Percentiles rank a stretch among this genome's conserved stretches.
These are phyloP conservation scores for Myanophis thanlyinensis DNA, from an alignment of 2,113 vertebrate species.

Conservation along the genomic window DNA sequence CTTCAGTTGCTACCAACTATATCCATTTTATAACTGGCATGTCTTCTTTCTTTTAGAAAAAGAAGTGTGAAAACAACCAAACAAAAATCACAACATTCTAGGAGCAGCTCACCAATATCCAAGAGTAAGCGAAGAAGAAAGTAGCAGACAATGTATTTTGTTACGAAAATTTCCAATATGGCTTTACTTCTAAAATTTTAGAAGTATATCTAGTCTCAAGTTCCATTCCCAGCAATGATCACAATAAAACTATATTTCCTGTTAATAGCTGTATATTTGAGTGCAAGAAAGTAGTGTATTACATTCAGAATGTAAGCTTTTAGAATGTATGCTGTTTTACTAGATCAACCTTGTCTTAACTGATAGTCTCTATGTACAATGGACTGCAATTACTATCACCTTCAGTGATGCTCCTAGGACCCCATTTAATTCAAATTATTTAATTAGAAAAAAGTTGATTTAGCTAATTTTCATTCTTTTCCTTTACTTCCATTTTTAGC, in stretches of 20 bases:
- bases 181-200: neutral
- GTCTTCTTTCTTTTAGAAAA: slow-evolving; percentile 16
- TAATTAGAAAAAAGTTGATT: neutral
- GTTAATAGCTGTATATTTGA: neutral
- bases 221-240: neutral
- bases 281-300: neutral
- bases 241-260: neutral
- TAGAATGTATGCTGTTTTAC: neutral
- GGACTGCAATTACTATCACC: neutral
- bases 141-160: slow-evolving; percentile 7
- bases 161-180: neutral
- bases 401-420: neutral
- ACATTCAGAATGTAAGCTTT: neutral
- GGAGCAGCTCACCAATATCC: neutral
- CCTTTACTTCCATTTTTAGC: neutral
- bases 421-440: neutral
- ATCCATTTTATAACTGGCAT: neutral
- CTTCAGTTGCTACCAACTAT: rapidly evolving
- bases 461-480: neutral
- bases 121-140: slow-evolving; percentile 63
- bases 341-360: neutral
- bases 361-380: neutral
- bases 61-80: neutral
- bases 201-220: neutral
- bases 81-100: neutral